Evolutionary conservation across 2,888 invertebrate species (phyloP).

Genomic region (Pasiphila rectangulata): DNA sequence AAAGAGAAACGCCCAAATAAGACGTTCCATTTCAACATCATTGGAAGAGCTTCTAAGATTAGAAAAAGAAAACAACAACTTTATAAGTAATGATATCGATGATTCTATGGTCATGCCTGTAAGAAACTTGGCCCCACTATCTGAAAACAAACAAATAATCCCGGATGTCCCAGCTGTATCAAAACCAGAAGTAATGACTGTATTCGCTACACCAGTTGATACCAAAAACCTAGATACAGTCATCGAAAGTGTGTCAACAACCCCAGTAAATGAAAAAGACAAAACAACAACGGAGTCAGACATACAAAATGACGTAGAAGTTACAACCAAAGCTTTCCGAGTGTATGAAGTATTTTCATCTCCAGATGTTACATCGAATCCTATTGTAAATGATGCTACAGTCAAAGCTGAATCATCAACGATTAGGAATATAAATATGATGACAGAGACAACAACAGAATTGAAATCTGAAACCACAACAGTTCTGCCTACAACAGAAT

Average conservation of each 20-base stretch:
- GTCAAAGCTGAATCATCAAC: conserved; percentile 49
- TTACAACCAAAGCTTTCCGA: conserved; percentile 61
- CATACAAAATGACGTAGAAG: conserved; percentile 50
- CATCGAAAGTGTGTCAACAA: conserved; percentile 68
- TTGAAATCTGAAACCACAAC: conserved; percentile 61
- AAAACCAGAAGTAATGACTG: conserved; percentile 48
- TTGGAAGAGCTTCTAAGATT: conserved; percentile 67
- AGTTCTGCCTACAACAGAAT: conserved; percentile 54
- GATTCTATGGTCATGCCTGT: conserved; percentile 51
- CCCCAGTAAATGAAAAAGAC: conserved; percentile 53
- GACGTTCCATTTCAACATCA: conserved; percentile 59
- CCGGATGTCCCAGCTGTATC: conserved; percentile 37
- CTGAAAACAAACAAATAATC: conserved; percentile 35
- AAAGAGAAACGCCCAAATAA: conserved; percentile 37
- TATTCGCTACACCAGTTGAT: conserved; percentile 52
- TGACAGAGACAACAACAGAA: conserved; percentile 67
- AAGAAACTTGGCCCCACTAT: conserved; percentile 43
- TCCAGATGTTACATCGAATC: conserved; percentile 39
- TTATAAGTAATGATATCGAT: conserved; percentile 75
- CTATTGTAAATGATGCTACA: conserved; percentile 32
- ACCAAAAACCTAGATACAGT: conserved; percentile 41
- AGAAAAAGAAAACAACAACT: conserved; percentile 63
- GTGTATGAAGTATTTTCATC: conserved; percentile 68
- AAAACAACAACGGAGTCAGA: conserved; percentile 49
- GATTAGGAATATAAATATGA: conserved; percentile 47